Evolutionary conservation across 2,113 vertebrate genomes (phyloP).

Genomic region (Siniperca knerii): DNA sequence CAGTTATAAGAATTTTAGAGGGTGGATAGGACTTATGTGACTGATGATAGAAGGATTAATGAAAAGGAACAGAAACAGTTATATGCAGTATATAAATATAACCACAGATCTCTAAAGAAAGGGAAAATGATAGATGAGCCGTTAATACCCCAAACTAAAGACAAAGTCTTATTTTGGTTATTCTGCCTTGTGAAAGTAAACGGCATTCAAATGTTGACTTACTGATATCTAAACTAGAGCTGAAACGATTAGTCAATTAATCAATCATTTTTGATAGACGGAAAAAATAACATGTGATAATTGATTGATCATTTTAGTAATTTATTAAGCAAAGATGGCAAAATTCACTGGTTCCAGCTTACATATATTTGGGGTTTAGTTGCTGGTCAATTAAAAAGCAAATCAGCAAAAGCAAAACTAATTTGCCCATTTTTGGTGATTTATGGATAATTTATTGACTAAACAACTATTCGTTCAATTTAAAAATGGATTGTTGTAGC

Average conservation of each 20-base stretch:
- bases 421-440: too few species aligned
- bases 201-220: not conserved
- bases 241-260: not conserved
- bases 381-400: not conserved
- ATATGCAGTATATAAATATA: not conserved
- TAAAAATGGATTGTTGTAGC: not conserved
- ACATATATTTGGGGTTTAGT: not conserved
- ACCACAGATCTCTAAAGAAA: not conserved
- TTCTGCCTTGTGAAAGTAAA: conserved; percentile 13
- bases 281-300: not conserved
- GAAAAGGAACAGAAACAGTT: not conserved
- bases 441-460: not conserved
- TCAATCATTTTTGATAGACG: not conserved
- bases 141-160: not conserved
- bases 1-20: not conserved
- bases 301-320: not conserved
- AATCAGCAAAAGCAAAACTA: too few species aligned
- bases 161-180: not conserved
- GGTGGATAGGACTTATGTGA: not conserved
- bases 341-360: too few species aligned
- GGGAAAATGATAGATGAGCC: not conserved
- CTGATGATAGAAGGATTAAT: not conserved
- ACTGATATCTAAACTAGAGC: not conserved
- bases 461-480: not conserved
- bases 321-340: not conserved